Evolutionary conservation across 2,888 invertebrate genomes (phyloP), one percentile per base, ranked within the genome.

Genomic region (Iselma pallidipennis): DNA sequence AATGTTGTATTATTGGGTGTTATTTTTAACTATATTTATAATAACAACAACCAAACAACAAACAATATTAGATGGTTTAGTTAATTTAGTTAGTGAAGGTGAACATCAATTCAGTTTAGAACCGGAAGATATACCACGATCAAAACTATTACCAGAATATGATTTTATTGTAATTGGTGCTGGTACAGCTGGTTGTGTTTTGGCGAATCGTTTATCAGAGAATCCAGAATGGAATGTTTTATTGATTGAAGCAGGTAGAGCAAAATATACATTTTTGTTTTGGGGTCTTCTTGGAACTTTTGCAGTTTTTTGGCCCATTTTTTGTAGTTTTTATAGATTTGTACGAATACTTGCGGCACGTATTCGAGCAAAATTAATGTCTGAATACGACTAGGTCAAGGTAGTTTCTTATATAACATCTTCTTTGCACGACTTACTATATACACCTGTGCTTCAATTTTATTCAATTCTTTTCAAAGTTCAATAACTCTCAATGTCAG

Each of bases 101-200:
- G 78, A 83, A 23, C 71, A 76, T 5, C 86, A 87, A 66, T 78
- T 82, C 7, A 80, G 81, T 59, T 77, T 77, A 7, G 88, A 88
- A 75, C 86, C 88, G 0, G 79, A 80, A 0, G 87, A 89, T 66
- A 81, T 85, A 25, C 77, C 75, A 0, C 79, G 76, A n/a, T 71
- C 85, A n/a, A 79, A 76, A 25, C 70, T 86, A 28, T 79, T 85
- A 1, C 79, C 83, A 9, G 87, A 89, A 75, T 92, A 91, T 72
- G 92, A 92, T 75, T 94, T 91, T 70, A 88, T 92, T 53, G 81
- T 91, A 16, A 88, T 93, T 3, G 93, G 93, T 1, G 92, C 91
- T 0, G 93, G 93, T 2, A 91, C 91, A 0, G 91, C 92, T 0
- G 93, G 93, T 1, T 91, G 92, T 64, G 87, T 89, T 0, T 62